A percentile compares a stretch with the other conserved stretches of the same genome.
phyloP scores from a whole-genome alignment of 1,140 invertebrate species.

The Nephotettix cincticeps region DNA sequence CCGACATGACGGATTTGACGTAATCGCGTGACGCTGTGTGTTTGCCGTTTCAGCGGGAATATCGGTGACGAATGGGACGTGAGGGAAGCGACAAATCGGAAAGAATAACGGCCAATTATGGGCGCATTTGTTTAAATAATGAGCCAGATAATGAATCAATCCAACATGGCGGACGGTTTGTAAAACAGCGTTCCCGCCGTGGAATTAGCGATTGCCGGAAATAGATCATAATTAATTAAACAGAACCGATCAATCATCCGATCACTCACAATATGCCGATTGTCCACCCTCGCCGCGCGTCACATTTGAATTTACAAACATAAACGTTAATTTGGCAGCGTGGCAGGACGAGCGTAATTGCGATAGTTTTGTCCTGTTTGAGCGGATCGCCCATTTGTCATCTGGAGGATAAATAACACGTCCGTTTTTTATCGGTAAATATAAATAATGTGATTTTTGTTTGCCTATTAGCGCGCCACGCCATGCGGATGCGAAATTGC shows the following conservation, averaged over 20 bases:
- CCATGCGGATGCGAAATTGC: too few species aligned
- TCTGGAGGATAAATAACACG: background rate
- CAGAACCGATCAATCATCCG: conserved; percentile 27
- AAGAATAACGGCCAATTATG: conserved; percentile 22
- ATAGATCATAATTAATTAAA: conserved; percentile 34
- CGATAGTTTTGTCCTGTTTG: background rate
- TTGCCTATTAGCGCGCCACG: too few species aligned
- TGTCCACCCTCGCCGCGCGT: background rate
- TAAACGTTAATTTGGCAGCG: background rate
- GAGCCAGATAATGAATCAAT: conserved; percentile 18
- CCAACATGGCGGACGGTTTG: conserved; percentile 14
- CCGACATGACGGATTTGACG: conserved; percentile 2
- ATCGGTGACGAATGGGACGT: background rate
- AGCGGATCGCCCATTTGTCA: background rate
- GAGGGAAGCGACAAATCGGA: conserved; percentile 19
- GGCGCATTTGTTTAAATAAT: conserved; percentile 23
- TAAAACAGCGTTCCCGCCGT: conserved; percentile 12
- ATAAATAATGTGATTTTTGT: too few species aligned
- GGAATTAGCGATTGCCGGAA: conserved; percentile 19
- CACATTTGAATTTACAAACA: conserved; percentile 15
- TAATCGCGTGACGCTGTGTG: background rate
- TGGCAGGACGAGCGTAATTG: background rate
- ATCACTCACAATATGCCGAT: conserved; percentile 22
- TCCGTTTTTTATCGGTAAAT: too few species aligned
- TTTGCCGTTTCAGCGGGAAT: background rate